Conservation (phyloP, 2,888 invertebrate genomes). For the Trissolcus brochymenae region DNA sequence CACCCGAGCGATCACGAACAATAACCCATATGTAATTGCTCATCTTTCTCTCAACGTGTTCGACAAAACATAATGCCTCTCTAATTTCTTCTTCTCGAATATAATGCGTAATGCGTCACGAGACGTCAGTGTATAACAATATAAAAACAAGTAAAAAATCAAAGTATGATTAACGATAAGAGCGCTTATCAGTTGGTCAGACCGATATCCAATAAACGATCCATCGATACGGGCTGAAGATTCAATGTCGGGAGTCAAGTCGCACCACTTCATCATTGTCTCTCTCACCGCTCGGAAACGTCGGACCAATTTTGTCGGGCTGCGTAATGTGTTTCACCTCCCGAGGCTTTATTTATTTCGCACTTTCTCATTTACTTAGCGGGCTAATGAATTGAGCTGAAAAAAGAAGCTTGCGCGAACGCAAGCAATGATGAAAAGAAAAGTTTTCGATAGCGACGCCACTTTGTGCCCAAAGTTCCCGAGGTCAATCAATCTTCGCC, state of each 20-base stretch:
- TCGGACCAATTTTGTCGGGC: conserved; percentile 22
- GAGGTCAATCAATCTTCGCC: conserved; percentile 53
- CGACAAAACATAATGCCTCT: conserved; percentile 48
- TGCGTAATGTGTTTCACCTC: conserved; percentile 5
- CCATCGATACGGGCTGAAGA: conserved; percentile 1
- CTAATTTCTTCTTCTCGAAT: conserved; percentile 30
- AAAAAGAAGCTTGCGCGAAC: conserved; percentile 37
- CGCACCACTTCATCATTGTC: conserved; percentile 22
- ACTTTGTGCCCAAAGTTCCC: conserved; percentile 42
- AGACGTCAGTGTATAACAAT: conserved; percentile 3
- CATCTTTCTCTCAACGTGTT: conserved; percentile 35
- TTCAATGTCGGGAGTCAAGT: conserved; percentile 33
- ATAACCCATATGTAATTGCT: conserved; percentile 24
- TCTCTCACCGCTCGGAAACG: no score
- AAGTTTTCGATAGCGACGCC: conserved; percentile 49
- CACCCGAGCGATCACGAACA: conserved; percentile 25
- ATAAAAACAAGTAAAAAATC: conserved; percentile 9
- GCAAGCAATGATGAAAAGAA: conserved; percentile 54
- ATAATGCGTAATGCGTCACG: conserved; percentile 22
- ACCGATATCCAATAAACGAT: conserved; percentile 30
- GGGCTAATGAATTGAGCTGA: conserved; percentile 50
- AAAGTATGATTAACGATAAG: conserved; percentile 39
- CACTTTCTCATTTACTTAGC: conserved; percentile 50
- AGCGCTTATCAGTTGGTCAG: conserved; percentile 8
- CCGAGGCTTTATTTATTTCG: conserved; percentile 19